A percentile compares a stretch with the other conserved stretches of the same genome.
Evolutionary conservation across 2,113 vertebrate genomes (phyloP).

Genomic region (Vidua macroura): DNA sequence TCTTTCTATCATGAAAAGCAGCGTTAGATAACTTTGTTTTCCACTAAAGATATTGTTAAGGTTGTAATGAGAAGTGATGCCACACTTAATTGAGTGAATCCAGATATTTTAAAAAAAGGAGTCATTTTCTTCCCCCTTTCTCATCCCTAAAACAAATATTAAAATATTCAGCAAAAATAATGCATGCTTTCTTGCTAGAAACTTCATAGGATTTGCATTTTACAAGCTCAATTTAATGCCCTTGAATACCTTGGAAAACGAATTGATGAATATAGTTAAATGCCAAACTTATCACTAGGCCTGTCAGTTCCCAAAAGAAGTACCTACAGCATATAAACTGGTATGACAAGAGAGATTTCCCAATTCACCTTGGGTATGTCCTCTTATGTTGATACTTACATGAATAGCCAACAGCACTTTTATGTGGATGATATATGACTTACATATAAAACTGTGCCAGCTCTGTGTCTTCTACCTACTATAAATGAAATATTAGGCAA

Average conservation of each 20-base stretch:
- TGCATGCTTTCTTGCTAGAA: not conserved
- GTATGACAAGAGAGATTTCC: not conserved
- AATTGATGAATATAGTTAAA: not conserved
- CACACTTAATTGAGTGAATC: not conserved
- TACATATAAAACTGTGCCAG: conserved; percentile 7
- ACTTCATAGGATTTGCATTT: not conserved
- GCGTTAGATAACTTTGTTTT: not conserved
- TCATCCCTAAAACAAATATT: not conserved
- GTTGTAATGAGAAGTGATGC: not conserved
- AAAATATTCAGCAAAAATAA: not conserved
- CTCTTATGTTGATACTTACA: conserved; percentile 12
- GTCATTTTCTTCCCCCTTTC: not conserved
- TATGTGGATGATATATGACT: conserved; percentile 16
- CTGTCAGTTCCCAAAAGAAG: not conserved
- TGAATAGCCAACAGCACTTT: not conserved
- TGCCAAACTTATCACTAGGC: not conserved
- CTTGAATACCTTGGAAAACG: not conserved
- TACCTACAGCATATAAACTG: not conserved
- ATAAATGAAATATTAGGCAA: conserved; percentile 15
- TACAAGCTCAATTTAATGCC: not conserved
- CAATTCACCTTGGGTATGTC: conserved; percentile 31
- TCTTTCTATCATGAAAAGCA: not conserved
- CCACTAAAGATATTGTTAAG: not conserved
- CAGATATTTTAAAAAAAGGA: not conserved
- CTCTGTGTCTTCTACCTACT: not conserved